Evolutionary conservation across 2,888 invertebrate species (phyloP).

Genomic region (Nomada ruficornis): DNA sequence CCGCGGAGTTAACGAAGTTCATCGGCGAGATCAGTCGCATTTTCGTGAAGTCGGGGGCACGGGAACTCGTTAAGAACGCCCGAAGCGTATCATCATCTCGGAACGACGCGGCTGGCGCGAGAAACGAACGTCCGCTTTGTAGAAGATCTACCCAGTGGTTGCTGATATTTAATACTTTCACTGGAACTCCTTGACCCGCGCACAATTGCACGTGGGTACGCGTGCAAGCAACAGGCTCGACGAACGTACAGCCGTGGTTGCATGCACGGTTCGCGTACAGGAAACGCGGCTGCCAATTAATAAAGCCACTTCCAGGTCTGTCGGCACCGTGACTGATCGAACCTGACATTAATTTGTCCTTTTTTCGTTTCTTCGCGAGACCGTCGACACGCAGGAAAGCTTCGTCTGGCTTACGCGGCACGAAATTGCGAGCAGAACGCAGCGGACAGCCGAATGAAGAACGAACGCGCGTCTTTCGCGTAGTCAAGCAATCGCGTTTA

Average conservation of each 20-base stretch:
- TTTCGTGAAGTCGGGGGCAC: background rate
- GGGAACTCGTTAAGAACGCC: background rate
- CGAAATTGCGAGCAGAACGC: background rate
- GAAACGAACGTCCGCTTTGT: slow-evolving; percentile 43
- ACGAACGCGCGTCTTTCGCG: background rate
- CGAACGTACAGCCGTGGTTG: slow-evolving; percentile 9
- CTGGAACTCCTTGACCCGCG: slow-evolving; percentile 82
- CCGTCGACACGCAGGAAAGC: slow-evolving; percentile 6
- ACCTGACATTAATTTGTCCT: slow-evolving; percentile 7
- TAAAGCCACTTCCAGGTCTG: slow-evolving; percentile 42
- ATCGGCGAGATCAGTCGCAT: too few relatives aligned
- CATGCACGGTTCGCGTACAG: slow-evolving; percentile 51
- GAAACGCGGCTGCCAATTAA: slow-evolving; percentile 52
- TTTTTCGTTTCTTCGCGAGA: too few relatives aligned
- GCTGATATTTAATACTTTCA: slow-evolving; percentile 83
- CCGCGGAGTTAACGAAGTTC: too few relatives aligned
- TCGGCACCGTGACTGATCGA: background rate
- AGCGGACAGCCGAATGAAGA: too few relatives aligned
- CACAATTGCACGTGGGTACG: slow-evolving; percentile 70
- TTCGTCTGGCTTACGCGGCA: background rate
- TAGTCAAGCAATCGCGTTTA: background rate
- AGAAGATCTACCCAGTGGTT: slow-evolving; percentile 71
- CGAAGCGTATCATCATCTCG: background rate
- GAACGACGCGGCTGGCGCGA: background rate
- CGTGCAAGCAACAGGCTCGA: slow-evolving; percentile 41